Evolutionary conservation across 2,888 invertebrate genomes (phyloP).

Genomic region (Lomographa bimaculata): DNA sequence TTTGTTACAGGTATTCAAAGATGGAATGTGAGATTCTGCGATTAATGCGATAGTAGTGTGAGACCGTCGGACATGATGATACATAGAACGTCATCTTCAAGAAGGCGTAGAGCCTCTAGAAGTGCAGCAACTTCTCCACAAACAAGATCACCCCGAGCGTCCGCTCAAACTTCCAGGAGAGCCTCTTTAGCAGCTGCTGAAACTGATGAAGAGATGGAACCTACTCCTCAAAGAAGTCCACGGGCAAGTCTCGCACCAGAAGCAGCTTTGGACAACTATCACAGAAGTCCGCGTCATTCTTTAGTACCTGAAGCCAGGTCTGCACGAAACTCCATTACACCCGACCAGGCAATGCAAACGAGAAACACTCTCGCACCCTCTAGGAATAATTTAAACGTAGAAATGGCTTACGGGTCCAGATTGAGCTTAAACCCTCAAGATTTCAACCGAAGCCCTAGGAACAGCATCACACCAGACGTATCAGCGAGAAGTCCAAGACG

Average conservation of each 20-base stretch:
- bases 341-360: slow-evolving; percentile 81
- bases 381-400: slow-evolving; percentile 85
- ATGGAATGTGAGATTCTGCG: neutral
- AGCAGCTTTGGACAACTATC: slow-evolving; percentile 74
- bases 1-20: slow-evolving; percentile 39
- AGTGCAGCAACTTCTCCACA: slow-evolving; percentile 87
- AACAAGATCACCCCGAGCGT: slow-evolving; percentile 76
- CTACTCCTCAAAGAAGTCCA: slow-evolving; percentile 75
- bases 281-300: slow-evolving; percentile 82
- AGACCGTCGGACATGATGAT: slow-evolving; percentile 76
- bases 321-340: slow-evolving; percentile 85
- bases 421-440: slow-evolving; percentile 84
- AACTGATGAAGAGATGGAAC: slow-evolving; percentile 83
- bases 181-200: slow-evolving; percentile 86
- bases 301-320: slow-evolving; percentile 82
- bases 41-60: slow-evolving; percentile 4
- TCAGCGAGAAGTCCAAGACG: slow-evolving; percentile 84
- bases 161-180: slow-evolving; percentile 73
- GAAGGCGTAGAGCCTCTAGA: slow-evolving; percentile 86
- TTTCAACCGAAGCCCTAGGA: slow-evolving; percentile 76
- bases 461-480: slow-evolving; percentile 74
- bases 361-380: slow-evolving; percentile 82
- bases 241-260: slow-evolving; percentile 85
- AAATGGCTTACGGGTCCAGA: slow-evolving; percentile 79
- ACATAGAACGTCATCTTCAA: slow-evolving; percentile 86